Evolutionary conservation across 2,888 invertebrate genomes (phyloP), one percentile per base, ranked within the genome.

Genomic region (Dendrolimus pini): DNA sequence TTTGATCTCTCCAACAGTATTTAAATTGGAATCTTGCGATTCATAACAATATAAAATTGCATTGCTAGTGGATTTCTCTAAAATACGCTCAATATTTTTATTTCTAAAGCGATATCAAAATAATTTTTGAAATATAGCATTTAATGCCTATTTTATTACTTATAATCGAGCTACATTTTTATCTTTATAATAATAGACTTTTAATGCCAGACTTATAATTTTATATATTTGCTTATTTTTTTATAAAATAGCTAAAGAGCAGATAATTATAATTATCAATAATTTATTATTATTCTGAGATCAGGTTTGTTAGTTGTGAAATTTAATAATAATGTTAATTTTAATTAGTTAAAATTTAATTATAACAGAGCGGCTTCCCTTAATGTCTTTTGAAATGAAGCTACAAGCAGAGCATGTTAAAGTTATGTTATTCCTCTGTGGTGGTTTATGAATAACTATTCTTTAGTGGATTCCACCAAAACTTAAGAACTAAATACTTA

Each of bases 161-260:
- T 30, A 30, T 62, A 64, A 65, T 64, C 7, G 41, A 62, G 54
- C 66, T 70, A 71, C 61, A 55, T 63, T 69, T 67, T 66, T 66
- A 65, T 67, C 65, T 66, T 58, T 70, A 65, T 67, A 66, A 55
- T 68, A 71, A 74, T 75, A 72, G 70, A 75, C 70, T 69, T 71
- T 70, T 61, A 63, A 75, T 69, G 66, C 77, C 77, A 80, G 77
- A 80, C 80, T 77, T 78, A 63, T 68, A 64, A 62, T 64, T 47
- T 47, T 47, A 61, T 47, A 61, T 61, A 66, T 58, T 63, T 64
- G 59, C 67, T 71, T 62, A 62, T 62, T 65, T 65, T 63, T 67
- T 64, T 65, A 58, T 61, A 70, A 67, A 47, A 47, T 47, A 47
- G 66, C 66, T 69, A 68, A 68, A 71, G 63, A 66, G 64, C 66